A percentile compares a stretch with the other conserved stretches of the same genome.
Conservation (phyloP, 2,888 invertebrate genomes). For the Merodon equestris region DNA sequence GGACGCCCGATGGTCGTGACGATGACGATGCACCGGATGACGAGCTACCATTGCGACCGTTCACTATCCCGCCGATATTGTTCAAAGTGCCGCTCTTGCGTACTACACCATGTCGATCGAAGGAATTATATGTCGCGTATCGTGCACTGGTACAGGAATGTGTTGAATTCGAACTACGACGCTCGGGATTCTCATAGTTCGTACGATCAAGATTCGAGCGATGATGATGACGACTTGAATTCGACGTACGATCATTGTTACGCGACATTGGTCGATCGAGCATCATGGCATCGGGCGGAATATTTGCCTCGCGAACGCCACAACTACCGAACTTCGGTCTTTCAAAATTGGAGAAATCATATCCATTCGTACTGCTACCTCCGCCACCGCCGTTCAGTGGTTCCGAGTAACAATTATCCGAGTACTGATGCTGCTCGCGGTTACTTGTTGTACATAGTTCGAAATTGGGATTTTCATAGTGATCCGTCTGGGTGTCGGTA, state of each 20-base stretch:
- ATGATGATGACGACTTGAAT: conserved; percentile 60
- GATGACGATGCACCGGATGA: conserved; percentile 68
- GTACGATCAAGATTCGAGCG: conserved; percentile 72
- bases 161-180: conserved; percentile 77
- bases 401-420: conserved; percentile 78
- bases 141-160: conserved; percentile 75
- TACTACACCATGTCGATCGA: conserved; percentile 75
- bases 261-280: conserved; percentile 53
- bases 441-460: conserved; percentile 73
- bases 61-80: conserved; percentile 72
- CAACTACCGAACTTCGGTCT: conserved; percentile 80
- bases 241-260: conserved; percentile 55
- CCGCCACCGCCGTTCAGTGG: conserved; percentile 71
- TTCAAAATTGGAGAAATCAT: conserved; percentile 82
- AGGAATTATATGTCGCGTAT: conserved; percentile 76
- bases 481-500: conserved; percentile 76
- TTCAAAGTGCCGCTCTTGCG: conserved; percentile 78
- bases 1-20: conserved; percentile 70
- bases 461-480: conserved; percentile 79
- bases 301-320: conserved; percentile 38
- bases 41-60: conserved; percentile 67
- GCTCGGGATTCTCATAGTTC: conserved; percentile 75
- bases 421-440: conserved; percentile 51
- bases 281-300: conserved; percentile 44
- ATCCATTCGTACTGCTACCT: conserved; percentile 74